A percentile compares a stretch with the other conserved stretches of the same genome.
Conservation (phyloP, 2,113 vertebrate species). For the Thomomys bottae region DNA sequence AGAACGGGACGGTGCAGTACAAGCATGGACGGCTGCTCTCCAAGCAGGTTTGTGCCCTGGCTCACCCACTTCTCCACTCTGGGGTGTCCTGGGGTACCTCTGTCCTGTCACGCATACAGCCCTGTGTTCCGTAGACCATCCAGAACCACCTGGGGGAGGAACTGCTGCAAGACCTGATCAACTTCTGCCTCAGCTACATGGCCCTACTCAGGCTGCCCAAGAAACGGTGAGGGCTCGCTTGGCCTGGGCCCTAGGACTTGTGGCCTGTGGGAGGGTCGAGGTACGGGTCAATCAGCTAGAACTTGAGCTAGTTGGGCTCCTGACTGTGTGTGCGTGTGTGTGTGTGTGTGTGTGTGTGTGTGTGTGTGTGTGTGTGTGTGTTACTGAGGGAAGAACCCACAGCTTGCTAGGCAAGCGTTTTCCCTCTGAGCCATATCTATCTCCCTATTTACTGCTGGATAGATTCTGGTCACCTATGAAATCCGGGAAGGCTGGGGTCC, state of each 20-base stretch:
- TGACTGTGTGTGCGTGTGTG: no score
- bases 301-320: not conserved
- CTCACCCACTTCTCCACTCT: not conserved
- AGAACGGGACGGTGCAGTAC: conserved; percentile 98
- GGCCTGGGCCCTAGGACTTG: not conserved
- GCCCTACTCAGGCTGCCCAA: conserved; percentile 96
- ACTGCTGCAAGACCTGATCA: conserved; percentile 98
- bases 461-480: not conserved
- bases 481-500: not conserved
- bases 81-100: not conserved
- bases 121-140: conserved; percentile 88
- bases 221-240: conserved; percentile 89
- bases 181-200: conserved; percentile 98
- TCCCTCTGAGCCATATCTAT: not conserved
- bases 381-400: not conserved
- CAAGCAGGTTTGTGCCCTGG: conserved; percentile 89
- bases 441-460: not conserved
- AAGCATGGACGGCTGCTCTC: conserved; percentile 95
- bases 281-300: not conserved
- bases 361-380: no score
- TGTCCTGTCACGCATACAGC: not conserved
- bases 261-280: not conserved
- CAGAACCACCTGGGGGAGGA: conserved; percentile 97
- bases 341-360: no score
- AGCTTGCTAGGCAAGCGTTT: not conserved